Conservation (phyloP, 2,113 vertebrate genomes). For the Sula dactylatra region DNA sequence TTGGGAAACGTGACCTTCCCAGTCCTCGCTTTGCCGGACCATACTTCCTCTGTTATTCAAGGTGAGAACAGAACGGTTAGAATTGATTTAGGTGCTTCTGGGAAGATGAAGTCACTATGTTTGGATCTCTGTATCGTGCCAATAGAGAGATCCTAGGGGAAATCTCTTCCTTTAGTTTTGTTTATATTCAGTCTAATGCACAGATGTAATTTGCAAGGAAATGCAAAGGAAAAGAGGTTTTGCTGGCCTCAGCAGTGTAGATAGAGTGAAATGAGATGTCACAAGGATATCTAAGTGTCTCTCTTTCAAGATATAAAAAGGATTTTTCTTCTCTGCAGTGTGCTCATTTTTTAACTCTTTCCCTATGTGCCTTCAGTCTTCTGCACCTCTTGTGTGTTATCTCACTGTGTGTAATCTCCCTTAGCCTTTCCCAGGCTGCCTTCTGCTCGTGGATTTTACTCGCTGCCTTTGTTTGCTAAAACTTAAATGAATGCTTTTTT, state of each 20-base stretch:
- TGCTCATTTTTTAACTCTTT: background rate
- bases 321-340: background rate
- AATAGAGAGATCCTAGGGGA: constrained; percentile 53
- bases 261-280: constrained; percentile 34
- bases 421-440: background rate
- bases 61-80: constrained; percentile 33
- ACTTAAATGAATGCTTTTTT: background rate
- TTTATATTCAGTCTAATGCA: constrained; percentile 29
- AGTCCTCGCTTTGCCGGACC: background rate
- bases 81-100: constrained; percentile 46
- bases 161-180: constrained; percentile 56
- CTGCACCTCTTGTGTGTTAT: background rate
- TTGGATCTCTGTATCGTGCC: constrained; percentile 33
- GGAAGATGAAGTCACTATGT: constrained; percentile 62
- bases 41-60: constrained; percentile 54
- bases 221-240: constrained; percentile 34
- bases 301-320: background rate
- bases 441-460: background rate
- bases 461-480: background rate
- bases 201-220: constrained; percentile 63
- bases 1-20: constrained; percentile 32
- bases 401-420: background rate
- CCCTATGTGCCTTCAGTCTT: background rate
- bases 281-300: constrained; percentile 1
- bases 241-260: constrained; percentile 51